phyloP scores from a whole-genome alignment of 2,113 vertebrate species.

The Crotophaga sulcirostris region DNA sequence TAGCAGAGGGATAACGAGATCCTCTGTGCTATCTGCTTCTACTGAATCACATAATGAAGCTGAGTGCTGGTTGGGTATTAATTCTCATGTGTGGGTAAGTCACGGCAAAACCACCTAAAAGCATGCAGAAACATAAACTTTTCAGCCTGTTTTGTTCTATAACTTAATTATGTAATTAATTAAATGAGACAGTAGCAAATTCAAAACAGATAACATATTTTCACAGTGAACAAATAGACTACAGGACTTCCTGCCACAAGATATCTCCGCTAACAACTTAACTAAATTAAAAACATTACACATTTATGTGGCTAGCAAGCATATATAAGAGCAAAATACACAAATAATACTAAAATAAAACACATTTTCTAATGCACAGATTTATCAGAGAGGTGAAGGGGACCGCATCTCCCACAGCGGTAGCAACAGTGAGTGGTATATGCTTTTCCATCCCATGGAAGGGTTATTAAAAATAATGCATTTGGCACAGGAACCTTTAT shows the following conservation, averaged over 20 bases:
- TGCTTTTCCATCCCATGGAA: neutral
- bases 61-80: neutral
- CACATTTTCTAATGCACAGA: neutral
- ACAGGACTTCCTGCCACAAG: neutral
- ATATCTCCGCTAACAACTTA: neutral
- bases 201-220: neutral
- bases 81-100: neutral
- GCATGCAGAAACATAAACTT: conserved; percentile 6
- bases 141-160: neutral
- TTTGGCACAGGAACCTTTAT: neutral
- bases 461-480: rapidly evolving
- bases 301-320: neutral
- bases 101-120: conserved; percentile 11
- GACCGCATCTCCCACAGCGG: neutral
- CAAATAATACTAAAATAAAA: neutral
- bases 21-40: neutral
- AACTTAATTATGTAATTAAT: conserved; percentile 25
- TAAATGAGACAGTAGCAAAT: conserved; percentile 44
- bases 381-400: neutral
- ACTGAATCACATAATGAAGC: neutral
- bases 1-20: neutral
- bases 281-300: conserved; percentile 8
- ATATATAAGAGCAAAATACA: neutral
- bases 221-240: neutral
- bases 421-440: neutral